These are phyloP conservation scores for Paratrypauchen microcephalus DNA, from an alignment of 2,797 vertebrate genomes.

Conservation along the genomic window DNA sequence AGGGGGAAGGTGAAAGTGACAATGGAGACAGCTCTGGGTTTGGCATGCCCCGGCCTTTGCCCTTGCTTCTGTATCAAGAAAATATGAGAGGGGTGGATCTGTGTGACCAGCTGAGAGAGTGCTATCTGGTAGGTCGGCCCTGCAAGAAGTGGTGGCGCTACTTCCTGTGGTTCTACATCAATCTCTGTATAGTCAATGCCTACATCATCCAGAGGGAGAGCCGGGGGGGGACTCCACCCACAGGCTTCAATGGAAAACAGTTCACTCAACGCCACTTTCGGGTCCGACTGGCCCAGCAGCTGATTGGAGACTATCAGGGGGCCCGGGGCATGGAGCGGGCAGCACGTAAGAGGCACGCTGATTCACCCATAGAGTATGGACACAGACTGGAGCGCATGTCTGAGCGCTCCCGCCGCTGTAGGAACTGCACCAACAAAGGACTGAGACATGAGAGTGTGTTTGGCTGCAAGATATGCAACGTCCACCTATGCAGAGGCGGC, in stretches of 20 bases:
- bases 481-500: constrained; percentile 83
- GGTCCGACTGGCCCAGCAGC: constrained; percentile 81
- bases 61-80: constrained; percentile 82
- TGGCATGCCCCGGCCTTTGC: constrained; percentile 75
- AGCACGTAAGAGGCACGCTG: constrained; percentile 80
- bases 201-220: constrained; percentile 80
- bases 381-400: constrained; percentile 86
- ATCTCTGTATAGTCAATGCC: constrained; percentile 83
- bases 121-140: constrained; percentile 82
- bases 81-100: constrained; percentile 84
- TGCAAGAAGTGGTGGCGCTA: constrained; percentile 88
- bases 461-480: constrained; percentile 86
- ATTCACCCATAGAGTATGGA: constrained; percentile 83
- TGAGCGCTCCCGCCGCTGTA: constrained; percentile 81
- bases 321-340: constrained; percentile 83
- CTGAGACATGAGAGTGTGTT: constrained; percentile 83
- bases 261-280: constrained; percentile 84
- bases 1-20: constrained; percentile 68
- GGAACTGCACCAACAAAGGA: constrained; percentile 86
- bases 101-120: constrained; percentile 83
- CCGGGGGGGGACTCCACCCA: constrained; percentile 71
- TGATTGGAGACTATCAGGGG: constrained; percentile 85
- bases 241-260: constrained; percentile 81
- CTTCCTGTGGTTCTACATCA: constrained; percentile 85
- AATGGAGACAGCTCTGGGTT: constrained; percentile 57